Percentiles rank a stretch among this genome's conserved stretches.
phyloP scores from a whole-genome alignment of 2,888 invertebrate species.

The Ptycholaimellus sp. region DNA sequence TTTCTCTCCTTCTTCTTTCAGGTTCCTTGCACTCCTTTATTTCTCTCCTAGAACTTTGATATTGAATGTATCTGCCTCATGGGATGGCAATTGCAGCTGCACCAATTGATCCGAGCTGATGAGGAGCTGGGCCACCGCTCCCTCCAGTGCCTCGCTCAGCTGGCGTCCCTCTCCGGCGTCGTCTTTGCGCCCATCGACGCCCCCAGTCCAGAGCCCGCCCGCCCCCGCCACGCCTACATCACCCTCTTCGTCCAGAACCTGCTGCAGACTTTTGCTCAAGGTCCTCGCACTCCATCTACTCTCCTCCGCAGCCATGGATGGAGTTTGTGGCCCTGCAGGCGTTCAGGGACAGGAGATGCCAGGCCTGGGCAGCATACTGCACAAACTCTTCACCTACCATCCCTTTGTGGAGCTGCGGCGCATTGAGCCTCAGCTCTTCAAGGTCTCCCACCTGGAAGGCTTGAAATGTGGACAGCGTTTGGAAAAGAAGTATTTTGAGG shows the following conservation, averaged over 20 bases:
- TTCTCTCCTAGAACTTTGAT: slow-evolving; percentile 1
- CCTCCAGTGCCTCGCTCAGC: slow-evolving; percentile 53
- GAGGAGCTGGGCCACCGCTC: slow-evolving; percentile 51
- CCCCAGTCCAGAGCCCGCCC: neutral
- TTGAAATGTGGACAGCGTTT: no score
- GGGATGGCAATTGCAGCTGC: slow-evolving; percentile 27
- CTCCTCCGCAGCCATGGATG: neutral
- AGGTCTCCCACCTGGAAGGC: no score
- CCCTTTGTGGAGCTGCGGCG: slow-evolving; percentile 31
- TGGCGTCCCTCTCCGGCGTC: slow-evolving; percentile 44
- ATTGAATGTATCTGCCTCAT: neutral
- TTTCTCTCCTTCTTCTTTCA: slow-evolving; percentile 54
- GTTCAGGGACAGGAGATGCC: slow-evolving; percentile 42
- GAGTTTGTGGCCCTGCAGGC: no score
- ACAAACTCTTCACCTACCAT: slow-evolving; percentile 40
- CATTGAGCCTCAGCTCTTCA: slow-evolving; percentile 32
- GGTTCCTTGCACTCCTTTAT: slow-evolving; percentile 23
- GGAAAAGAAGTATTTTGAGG: no score
- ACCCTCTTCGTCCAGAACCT: slow-evolving; percentile 6
- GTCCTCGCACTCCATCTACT: slow-evolving; percentile 2
- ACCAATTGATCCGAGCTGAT: slow-evolving; percentile 52
- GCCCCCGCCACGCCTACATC: slow-evolving; percentile 9
- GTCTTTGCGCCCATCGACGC: slow-evolving; percentile 21
- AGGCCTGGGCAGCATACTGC: slow-evolving; percentile 42
- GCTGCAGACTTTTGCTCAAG: slow-evolving; percentile 7